These are phyloP conservation scores for Eubucco bourcierii DNA, from an alignment of 2,113 vertebrate species.

Conservation along the genomic window DNA sequence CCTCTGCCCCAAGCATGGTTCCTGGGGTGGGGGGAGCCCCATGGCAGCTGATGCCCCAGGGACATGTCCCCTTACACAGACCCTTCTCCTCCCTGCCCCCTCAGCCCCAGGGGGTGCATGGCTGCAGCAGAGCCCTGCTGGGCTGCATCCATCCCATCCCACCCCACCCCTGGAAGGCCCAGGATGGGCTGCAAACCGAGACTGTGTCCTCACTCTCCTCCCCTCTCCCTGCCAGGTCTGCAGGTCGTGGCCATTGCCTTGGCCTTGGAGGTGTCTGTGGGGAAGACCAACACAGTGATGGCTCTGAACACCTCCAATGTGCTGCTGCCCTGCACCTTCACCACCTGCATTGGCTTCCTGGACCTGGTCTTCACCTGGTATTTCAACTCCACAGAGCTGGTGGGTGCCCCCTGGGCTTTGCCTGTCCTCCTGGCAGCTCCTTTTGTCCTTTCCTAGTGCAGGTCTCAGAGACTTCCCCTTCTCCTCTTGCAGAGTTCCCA, in stretches of 20 bases:
- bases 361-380: slow-evolving; percentile 88
- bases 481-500: not conserved
- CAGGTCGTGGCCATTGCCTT: slow-evolving; percentile 54
- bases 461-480: not conserved
- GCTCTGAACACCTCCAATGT: slow-evolving; percentile 89
- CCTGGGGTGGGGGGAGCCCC: not conserved
- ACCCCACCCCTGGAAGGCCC: not conserved
- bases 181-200: fast-evolving
- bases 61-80: not conserved
- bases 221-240: slow-evolving; percentile 42
- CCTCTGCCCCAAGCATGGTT: fast-evolving
- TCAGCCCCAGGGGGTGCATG: too few species aligned
- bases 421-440: not conserved
- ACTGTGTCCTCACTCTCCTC: not conserved
- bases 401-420: not conserved
- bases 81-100: not conserved
- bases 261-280: slow-evolving; percentile 86
- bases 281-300: slow-evolving; percentile 83
- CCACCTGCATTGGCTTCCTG: slow-evolving; percentile 89
- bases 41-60: not conserved
- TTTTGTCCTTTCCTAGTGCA: not conserved
- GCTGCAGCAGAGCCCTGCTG: not conserved
- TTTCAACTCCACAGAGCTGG: slow-evolving; percentile 68
- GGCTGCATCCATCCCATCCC: not conserved
- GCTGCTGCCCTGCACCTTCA: slow-evolving; percentile 86